These are phyloP conservation scores for Tetrax tetrax DNA, from an alignment of 2,113 vertebrate species.

Conservation along the genomic window DNA sequence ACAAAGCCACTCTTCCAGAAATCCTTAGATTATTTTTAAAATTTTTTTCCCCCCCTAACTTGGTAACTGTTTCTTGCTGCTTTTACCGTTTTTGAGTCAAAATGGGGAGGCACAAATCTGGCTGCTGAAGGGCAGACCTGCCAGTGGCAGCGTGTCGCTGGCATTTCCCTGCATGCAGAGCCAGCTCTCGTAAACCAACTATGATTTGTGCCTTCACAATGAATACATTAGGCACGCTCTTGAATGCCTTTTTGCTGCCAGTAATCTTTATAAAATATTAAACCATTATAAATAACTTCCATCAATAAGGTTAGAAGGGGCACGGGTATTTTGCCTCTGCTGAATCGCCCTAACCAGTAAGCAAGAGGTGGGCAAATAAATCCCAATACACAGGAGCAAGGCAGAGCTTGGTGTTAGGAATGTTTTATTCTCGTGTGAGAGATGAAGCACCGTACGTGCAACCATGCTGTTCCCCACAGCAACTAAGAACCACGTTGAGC, in stretches of 20 bases:
- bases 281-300: not conserved
- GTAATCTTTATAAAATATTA: not conserved
- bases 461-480: not conserved
- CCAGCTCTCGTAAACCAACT: not conserved
- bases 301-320: not conserved
- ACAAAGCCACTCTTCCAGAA: not conserved
- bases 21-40: not conserved
- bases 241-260: not conserved
- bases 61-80: not conserved
- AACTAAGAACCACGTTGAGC: not conserved
- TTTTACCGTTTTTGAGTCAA: not conserved
- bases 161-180: not conserved
- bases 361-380: not conserved
- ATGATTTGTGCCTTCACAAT: not conserved
- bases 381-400: not conserved
- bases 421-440: not conserved
- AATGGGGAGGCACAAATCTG: not conserved
- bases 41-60: rapidly evolving
- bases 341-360: not conserved
- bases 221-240: not conserved
- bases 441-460: not conserved
- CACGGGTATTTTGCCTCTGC: not conserved
- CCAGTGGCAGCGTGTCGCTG: rapidly evolving
- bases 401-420: not conserved
- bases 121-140: not conserved